Base-by-base conservation (phyloP, 2,797 vertebrate species). In the Toxotes lorentzi region DNA sequence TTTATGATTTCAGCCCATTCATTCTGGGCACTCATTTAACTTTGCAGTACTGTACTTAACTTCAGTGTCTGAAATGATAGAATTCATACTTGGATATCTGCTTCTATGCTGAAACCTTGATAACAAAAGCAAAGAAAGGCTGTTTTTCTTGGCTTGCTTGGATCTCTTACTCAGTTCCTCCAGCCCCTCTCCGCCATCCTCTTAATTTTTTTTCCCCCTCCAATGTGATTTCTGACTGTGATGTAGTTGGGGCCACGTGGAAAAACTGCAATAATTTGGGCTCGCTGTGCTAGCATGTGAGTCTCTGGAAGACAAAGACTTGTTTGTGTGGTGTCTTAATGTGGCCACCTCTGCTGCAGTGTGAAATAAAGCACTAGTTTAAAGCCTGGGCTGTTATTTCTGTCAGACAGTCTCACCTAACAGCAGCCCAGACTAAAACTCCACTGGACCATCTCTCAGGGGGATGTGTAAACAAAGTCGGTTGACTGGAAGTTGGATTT, bases 271-370 rank as follows among this genome's bases (percentile, higher is more conserved):
- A 23, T 81, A 80, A 78, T 73, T 85, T 82, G 73, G 76, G 84
- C 88, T 87, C 1, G 72, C 48, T 2, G 34, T 41, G 73, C 82
- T 80, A 77, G 87, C 89, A 91, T 90, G 91, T 91, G 92, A 92
- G 90, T 70, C 53, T 45, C 45, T 47, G 24, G 45, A 67, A 83
- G 73, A 94, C 91, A 93, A 93, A 92, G 93, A 85, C 70, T 58
- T 87, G 68, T 89, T 89, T 94, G 90, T 92, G 76, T 64, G 27
- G 63, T 24, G 53, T 70, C 69, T 76, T 57, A 7, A 14, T 27
- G 70, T 53, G 68, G 72, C 78, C 57, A 21, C 80, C 11, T n/a
- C 79, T 78, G 59, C 38, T 64, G 65, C 60, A 69, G 40, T 58
- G 70, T 79, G 76, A 76, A 48, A 70, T 70, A 65, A 72, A 76